Conservation (phyloP, 2,797 vertebrate species). For the Lemur catta region DNA sequence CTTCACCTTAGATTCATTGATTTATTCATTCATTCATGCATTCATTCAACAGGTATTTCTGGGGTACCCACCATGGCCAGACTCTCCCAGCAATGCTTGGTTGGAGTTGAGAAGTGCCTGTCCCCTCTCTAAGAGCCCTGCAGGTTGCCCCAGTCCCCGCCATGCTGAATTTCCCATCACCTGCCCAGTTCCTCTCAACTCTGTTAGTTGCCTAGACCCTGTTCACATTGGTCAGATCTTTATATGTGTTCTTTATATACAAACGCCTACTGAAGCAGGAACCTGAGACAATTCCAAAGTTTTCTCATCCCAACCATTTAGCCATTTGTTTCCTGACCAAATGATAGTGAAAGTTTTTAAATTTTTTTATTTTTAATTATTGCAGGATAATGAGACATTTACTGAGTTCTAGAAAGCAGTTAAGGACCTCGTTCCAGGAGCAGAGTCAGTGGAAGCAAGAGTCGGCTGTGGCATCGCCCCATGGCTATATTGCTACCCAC, state of each 20-base stretch:
- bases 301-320: background rate
- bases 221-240: background rate
- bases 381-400: background rate
- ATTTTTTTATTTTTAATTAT: background rate
- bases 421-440: background rate
- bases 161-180: background rate
- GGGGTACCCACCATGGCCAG: background rate
- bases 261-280: background rate
- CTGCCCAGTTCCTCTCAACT: background rate
- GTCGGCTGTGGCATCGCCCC: background rate
- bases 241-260: background rate
- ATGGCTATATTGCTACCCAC: background rate
- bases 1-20: background rate
- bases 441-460: background rate
- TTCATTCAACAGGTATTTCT: background rate
- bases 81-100: background rate
- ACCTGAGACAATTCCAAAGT: background rate
- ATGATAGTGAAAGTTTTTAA: background rate
- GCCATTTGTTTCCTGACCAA: background rate
- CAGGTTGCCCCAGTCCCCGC: background rate
- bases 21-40: background rate
- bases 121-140: background rate
- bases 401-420: background rate
- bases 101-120: background rate
- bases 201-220: background rate